phyloP scores from a whole-genome alignment of 2,113 vertebrate genomes.

The Climacteris rufus region DNA sequence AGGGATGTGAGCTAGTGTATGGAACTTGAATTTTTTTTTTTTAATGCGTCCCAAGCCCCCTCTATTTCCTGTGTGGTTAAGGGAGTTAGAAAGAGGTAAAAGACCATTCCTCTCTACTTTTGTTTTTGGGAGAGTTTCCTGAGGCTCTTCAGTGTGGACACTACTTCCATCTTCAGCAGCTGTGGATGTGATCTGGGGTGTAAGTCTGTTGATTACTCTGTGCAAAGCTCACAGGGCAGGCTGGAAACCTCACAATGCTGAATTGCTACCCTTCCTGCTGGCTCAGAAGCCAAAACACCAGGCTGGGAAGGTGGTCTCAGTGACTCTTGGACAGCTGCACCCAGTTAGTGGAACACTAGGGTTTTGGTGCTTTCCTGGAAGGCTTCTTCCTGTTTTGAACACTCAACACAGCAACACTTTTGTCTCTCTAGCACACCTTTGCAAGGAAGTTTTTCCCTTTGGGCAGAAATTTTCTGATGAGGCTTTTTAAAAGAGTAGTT shows the following conservation, averaged over 20 bases:
- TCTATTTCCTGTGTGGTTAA: background rate
- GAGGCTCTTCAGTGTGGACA: background rate
- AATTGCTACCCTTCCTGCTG: background rate
- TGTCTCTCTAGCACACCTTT: background rate
- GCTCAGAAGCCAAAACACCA: background rate
- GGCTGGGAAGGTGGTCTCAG: background rate
- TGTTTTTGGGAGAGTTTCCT: background rate
- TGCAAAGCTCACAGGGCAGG: background rate
- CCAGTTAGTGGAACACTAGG: background rate
- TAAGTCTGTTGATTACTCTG: background rate
- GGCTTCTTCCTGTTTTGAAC: background rate
- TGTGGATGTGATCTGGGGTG: background rate
- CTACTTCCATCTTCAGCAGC: background rate
- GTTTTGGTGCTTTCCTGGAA: background rate
- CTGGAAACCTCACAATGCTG: background rate
- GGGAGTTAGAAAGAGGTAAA: background rate
- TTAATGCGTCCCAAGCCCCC: background rate
- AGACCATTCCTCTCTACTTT: background rate
- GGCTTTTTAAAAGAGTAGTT: background rate
- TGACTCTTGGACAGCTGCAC: background rate
- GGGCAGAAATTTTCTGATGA: background rate
- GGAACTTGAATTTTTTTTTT: background rate
- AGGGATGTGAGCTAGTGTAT: background rate
- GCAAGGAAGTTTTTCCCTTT: background rate
- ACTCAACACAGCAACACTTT: background rate